Conservation (phyloP, 2,797 vertebrate species). For the Sternotherus odoratus region DNA sequence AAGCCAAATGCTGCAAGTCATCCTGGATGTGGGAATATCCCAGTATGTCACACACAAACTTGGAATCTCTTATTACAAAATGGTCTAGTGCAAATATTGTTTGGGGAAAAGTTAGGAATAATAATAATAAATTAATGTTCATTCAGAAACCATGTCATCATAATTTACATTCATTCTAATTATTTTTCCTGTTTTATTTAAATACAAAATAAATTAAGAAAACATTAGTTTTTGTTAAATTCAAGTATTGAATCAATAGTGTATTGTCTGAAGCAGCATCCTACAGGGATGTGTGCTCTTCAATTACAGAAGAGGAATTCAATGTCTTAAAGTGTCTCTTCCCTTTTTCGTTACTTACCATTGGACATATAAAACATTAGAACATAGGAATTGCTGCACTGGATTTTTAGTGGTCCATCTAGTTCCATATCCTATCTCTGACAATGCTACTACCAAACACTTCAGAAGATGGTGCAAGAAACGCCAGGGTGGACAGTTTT, state of each 20-base stretch:
- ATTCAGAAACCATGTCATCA: neutral
- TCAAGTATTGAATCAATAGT: neutral
- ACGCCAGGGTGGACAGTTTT: neutral
- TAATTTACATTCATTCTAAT: neutral
- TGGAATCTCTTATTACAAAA: neutral
- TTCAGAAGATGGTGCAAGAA: neutral
- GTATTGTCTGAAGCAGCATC: neutral
- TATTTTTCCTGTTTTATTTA: neutral
- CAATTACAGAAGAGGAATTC: neutral
- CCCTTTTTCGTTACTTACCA: neutral
- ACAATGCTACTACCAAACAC: neutral
- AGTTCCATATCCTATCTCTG: neutral
- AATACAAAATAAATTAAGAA: neutral
- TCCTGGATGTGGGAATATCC: neutral
- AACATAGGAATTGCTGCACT: neutral
- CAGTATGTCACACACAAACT: slow-evolving; percentile 33
- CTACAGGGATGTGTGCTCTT: neutral
- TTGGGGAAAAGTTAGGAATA: neutral
- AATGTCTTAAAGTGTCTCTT: neutral
- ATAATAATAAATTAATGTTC: neutral
- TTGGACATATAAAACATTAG: neutral
- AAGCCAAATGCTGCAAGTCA: slow-evolving; percentile 32
- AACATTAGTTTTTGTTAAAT: neutral
- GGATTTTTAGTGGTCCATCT: neutral
- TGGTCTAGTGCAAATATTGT: neutral